Base-by-base conservation (phyloP, 2,797 vertebrate genomes). In the Kryptolebias ocellatus region DNA sequence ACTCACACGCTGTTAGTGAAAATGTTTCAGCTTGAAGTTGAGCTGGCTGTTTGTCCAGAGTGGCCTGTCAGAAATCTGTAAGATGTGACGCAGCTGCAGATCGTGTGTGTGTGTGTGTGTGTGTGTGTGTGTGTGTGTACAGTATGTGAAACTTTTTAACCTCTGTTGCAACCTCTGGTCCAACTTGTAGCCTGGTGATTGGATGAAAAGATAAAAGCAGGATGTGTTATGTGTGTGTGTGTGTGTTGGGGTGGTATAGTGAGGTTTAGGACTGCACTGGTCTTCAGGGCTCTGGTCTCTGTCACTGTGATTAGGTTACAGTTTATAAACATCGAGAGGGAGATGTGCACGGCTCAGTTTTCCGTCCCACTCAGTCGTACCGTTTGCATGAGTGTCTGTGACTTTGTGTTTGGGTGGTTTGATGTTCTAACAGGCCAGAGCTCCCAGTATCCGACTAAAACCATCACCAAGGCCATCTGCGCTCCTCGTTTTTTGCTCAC, bases 231-330 rank as follows among this genome's bases (percentile, higher is more conserved):
- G 61, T 47, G 44, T 17, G 53, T 15, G 61, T 17, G 10, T 63
- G 73, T 53, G 65, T 55, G 24, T 49, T 57, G 14, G 67, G 70
- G 61, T 72, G 78, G 52, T 7, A 11, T 37, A 45, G 71, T 60
- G 61, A 34, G 64, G 51, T 50, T 51, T 16, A 58, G 59, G 69
- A 84, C 75, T 80, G 65, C 46, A 58, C 69, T 29, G 56, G 60
- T 61, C 70, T 79, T 72, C 64, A 79, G 82, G 72, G 76, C 52
- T 87, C 91, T 91, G 91, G 80, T 90, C 83, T 91, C 79, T 81
- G 85, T 92, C 89, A 90, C 83, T 37, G 53, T 78, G 75, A 90
- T 71, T 63, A 69, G 72, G 63, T 75, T 71, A 46, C 57, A 69
- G 55, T 88, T 86, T 88, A 88, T 91, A 90, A 87, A 90, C 89